Conservation (phyloP, 1,140 invertebrate genomes). For the Reticulitermes speratus region DNA sequence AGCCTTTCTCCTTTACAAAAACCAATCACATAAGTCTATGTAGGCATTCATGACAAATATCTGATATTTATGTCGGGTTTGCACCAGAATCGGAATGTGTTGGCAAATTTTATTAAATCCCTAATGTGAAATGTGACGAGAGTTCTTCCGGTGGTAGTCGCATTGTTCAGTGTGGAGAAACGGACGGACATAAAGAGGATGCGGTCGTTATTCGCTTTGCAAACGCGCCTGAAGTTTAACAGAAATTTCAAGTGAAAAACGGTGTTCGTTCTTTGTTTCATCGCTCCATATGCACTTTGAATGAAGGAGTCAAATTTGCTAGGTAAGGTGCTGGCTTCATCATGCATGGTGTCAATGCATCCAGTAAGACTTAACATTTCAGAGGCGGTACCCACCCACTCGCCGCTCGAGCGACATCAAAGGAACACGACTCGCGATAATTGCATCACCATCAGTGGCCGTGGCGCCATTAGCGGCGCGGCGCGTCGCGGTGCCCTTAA, state of each 20-base stretch:
- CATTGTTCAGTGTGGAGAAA: too few relatives aligned
- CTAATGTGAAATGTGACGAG: too few relatives aligned
- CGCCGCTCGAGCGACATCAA: not conserved
- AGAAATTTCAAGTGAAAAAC: not conserved
- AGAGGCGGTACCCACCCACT: not conserved
- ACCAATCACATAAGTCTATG: too few relatives aligned
- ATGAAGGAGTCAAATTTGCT: not conserved
- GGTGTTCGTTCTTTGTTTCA: not conserved
- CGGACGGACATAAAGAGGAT: too few relatives aligned
- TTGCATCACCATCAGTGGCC: constrained; percentile 13
- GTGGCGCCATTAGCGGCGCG: constrained; percentile 2
- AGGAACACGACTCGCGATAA: constrained; percentile 4
- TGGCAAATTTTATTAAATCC: too few relatives aligned
- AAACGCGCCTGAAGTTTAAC: too few relatives aligned
- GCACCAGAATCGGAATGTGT: too few relatives aligned
- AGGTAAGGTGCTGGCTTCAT: constrained; percentile 2
- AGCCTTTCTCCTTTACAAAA: too few relatives aligned
- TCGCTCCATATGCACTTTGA: not conserved
- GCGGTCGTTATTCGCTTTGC: too few relatives aligned
- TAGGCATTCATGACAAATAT: too few relatives aligned
- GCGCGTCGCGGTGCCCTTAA: not conserved
- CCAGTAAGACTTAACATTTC: not conserved
- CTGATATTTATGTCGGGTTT: too few relatives aligned
- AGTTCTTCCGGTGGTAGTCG: too few relatives aligned
- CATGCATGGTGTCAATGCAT: not conserved